Evolutionary conservation across 1,140 invertebrate genomes (phyloP).

Genomic region (Atta colombica): DNA sequence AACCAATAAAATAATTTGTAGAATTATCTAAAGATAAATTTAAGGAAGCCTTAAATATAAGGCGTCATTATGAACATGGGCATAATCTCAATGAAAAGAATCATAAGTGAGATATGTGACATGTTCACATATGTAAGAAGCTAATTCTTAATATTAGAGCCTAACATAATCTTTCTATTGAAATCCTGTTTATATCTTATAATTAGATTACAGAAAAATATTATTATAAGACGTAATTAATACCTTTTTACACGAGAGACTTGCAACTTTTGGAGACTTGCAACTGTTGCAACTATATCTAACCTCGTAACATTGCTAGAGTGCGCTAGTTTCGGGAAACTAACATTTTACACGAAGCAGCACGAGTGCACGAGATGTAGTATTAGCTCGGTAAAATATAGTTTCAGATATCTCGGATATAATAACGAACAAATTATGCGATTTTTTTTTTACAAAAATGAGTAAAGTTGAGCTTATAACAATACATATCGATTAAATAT

Average conservation of each 20-base stretch:
- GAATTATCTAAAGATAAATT: no score
- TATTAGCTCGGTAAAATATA: no score
- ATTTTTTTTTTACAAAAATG: neutral
- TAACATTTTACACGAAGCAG: no score
- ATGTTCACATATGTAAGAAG: neutral
- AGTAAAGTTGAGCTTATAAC: neutral
- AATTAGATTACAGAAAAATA: neutral
- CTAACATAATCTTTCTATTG: neutral
- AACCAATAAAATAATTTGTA: no score
- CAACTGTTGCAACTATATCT: neutral
- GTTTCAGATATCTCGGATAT: neutral
- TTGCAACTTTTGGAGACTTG: neutral
- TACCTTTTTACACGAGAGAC: conserved; percentile 29
- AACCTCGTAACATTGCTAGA: conserved; percentile 38
- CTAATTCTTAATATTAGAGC: conserved; percentile 4
- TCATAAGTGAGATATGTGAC: neutral
- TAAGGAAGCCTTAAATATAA: no score
- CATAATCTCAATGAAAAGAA: neutral
- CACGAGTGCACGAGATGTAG: no score
- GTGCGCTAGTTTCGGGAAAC: conserved; percentile 29
- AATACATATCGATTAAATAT: neutral
- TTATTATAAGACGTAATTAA: neutral
- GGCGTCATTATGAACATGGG: no score
- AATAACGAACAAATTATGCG: neutral
- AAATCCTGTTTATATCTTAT: neutral